A percentile compares a stretch with the other conserved stretches of the same genome.
phyloP scores from a whole-genome alignment of 1,140 invertebrate species.

The Antheraea pernyi region DNA sequence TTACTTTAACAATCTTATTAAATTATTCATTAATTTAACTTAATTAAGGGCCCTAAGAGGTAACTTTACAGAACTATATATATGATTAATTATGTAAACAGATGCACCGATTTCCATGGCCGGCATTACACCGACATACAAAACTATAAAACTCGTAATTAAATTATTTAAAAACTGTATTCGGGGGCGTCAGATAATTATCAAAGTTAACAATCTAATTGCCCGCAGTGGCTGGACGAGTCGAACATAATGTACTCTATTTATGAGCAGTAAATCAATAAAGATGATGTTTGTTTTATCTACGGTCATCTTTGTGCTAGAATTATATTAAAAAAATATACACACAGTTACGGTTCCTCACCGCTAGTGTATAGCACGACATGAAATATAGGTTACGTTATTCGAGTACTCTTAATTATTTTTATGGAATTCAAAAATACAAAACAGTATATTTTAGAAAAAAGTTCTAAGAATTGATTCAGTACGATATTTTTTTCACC shows the following conservation, averaged over 20 bases:
- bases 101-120: background rate
- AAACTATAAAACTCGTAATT: conserved; percentile 14
- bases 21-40: too few relatives aligned
- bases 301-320: background rate
- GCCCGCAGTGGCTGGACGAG: background rate
- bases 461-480: too few relatives aligned
- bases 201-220: conserved; percentile 9
- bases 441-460: too few relatives aligned
- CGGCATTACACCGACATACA: background rate
- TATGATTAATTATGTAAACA: background rate
- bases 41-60: too few relatives aligned
- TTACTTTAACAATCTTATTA: too few relatives aligned
- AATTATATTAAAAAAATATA: background rate
- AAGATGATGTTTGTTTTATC: conserved; percentile 5
- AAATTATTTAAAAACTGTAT: conserved; percentile 18
- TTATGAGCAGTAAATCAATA: conserved; percentile 3
- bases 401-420: background rate
- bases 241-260: conserved; percentile 4
- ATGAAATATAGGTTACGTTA: background rate
- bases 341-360: background rate
- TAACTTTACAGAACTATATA: background rate
- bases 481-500: too few relatives aligned
- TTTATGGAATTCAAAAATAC: too few relatives aligned
- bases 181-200: conserved; percentile 9
- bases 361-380: background rate